Evolutionary conservation across 2,888 invertebrate genomes (phyloP).

Genomic region (Nomada hirtipes): DNA sequence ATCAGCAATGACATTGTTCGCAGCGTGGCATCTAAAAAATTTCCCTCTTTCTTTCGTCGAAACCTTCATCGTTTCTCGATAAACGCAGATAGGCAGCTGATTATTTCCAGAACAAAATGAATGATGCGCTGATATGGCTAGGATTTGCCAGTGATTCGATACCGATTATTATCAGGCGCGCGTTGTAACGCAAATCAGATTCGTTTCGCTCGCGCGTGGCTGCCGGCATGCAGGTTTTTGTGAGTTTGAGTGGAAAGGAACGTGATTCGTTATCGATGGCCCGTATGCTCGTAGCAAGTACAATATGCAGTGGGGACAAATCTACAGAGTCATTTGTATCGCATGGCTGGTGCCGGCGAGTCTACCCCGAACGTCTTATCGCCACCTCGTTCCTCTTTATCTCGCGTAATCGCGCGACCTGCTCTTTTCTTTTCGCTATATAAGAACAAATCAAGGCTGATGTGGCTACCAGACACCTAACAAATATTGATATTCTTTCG

Average conservation of each 20-base stretch:
- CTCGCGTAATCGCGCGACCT: conserved; percentile 9
- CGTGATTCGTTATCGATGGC: conserved; percentile 32
- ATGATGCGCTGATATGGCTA: conserved; percentile 11
- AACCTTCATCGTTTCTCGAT: not conserved
- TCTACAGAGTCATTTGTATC: not conserved
- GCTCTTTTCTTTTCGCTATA: not conserved
- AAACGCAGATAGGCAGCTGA: conserved; percentile 9
- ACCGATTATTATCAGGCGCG: conserved; percentile 31
- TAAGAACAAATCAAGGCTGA: not conserved
- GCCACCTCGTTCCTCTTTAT: conserved; percentile 9
- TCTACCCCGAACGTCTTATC: conserved; percentile 57
- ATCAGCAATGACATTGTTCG: too few species aligned
- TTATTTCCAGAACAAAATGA: conserved; percentile 32
- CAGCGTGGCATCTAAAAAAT: not conserved
- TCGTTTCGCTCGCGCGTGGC: not conserved
- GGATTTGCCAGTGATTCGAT: conserved; percentile 18
- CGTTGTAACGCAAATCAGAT: conserved; percentile 31
- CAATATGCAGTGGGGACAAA: not conserved
- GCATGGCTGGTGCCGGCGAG: conserved; percentile 63
- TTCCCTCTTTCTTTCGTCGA: not conserved
- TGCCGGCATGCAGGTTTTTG: not conserved
- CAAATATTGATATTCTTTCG: conserved; percentile 2
- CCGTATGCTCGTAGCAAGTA: not conserved
- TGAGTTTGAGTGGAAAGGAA: not conserved
- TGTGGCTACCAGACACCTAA: not conserved